A percentile compares a stretch with the other conserved stretches of the same genome.
phyloP scores from a whole-genome alignment of 2,797 vertebrate genomes.

The Macrochelys suwanniensis region DNA sequence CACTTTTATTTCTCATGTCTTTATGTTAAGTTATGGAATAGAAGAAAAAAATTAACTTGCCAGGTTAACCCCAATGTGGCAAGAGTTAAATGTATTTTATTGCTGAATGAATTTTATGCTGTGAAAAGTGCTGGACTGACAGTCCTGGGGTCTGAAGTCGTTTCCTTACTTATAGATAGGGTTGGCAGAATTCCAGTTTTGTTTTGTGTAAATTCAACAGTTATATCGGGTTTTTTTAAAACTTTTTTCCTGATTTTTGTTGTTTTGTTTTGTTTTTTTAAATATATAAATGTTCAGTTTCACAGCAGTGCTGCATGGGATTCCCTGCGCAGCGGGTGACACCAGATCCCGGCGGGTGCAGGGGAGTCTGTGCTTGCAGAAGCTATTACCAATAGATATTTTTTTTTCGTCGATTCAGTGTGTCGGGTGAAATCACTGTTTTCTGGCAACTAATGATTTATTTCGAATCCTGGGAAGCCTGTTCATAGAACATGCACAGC shows the following conservation, averaged over 20 bases:
- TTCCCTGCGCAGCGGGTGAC: background rate
- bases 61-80: background rate
- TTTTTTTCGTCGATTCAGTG: background rate
- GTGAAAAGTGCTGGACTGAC: background rate
- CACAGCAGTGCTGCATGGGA: background rate
- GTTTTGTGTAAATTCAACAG: background rate
- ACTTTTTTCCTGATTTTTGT: background rate
- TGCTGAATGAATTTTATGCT: background rate
- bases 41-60: background rate
- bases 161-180: background rate
- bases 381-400: background rate
- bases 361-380: background rate
- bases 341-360: too few species aligned
- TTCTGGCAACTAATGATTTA: background rate
- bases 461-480: background rate
- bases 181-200: background rate
- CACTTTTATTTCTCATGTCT: background rate
- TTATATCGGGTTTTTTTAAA: background rate
- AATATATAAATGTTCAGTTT: background rate
- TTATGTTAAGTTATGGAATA: background rate
- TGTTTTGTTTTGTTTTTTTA: background rate
- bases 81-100: background rate
- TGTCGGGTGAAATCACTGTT: background rate
- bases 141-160: rapidly evolving
- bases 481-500: background rate